phyloP scores from a whole-genome alignment of 2,113 vertebrate genomes.

The Heteronetta atricapilla region DNA sequence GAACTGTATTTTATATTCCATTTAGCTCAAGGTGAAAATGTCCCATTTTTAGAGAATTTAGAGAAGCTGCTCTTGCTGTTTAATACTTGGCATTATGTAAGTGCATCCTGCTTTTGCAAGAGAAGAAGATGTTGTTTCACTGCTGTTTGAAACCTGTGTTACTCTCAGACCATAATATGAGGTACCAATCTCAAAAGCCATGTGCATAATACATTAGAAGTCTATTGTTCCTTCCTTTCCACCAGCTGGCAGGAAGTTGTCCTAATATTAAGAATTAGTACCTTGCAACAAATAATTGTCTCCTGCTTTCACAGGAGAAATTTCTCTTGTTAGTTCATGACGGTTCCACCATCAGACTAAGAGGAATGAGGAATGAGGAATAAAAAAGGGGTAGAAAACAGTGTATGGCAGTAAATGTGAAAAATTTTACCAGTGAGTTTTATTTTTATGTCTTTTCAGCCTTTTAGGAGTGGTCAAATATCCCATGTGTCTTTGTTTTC shows the following conservation, averaged over 20 bases:
- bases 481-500: not conserved
- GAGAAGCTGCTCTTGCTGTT: not conserved
- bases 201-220: not conserved
- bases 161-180: not conserved
- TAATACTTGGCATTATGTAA: not conserved
- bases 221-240: not conserved
- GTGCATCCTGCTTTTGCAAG: not conserved
- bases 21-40: conserved; percentile 12
- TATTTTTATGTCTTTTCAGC: not conserved
- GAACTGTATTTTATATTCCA: not conserved
- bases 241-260: not conserved
- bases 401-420: not conserved
- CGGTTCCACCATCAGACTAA: not conserved
- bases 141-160: not conserved
- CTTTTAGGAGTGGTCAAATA: not conserved
- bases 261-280: not conserved
- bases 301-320: not conserved
- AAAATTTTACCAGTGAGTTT: not conserved
- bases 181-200: not conserved
- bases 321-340: not conserved
- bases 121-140: not conserved
- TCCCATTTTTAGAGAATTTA: not conserved
- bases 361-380: not conserved
- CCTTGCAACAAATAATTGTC: not conserved
- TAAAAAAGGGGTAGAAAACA: not conserved